These are phyloP conservation scores for Pasiphila rectangulata DNA, from an alignment of 2,888 invertebrate species.

Conservation along the genomic window DNA sequence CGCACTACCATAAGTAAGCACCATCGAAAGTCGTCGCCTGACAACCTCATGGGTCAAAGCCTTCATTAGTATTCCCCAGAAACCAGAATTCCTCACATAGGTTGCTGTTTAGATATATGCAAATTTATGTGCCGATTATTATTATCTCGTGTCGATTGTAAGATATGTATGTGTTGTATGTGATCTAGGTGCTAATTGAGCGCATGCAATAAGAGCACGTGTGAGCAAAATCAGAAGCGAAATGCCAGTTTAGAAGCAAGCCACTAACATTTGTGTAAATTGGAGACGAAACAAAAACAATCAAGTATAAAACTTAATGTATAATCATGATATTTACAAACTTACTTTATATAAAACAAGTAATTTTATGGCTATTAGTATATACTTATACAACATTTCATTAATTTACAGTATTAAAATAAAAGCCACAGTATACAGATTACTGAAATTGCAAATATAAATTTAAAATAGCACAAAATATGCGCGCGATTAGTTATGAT, in stretches of 20 bases:
- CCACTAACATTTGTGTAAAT: constrained; percentile 10
- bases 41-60: constrained; percentile 68
- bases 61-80: constrained; percentile 55
- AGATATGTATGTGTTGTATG: not conserved
- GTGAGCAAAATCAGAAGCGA: constrained; percentile 3
- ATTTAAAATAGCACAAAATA: constrained; percentile 68
- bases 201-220: constrained; percentile 15
- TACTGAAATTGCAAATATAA: constrained; percentile 68
- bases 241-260: not conserved
- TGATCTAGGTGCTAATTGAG: constrained; percentile 5
- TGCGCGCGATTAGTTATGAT: constrained; percentile 54
- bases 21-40: constrained; percentile 71
- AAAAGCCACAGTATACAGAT: constrained; percentile 76
- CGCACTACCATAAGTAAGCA: constrained; percentile 63
- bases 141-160: not conserved
- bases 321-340: constrained; percentile 80
- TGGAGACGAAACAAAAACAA: constrained; percentile 69
- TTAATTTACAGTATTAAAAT: constrained; percentile 76
- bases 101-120: not conserved
- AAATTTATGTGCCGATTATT: not conserved
- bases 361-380: constrained; percentile 79
- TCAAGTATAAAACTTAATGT: constrained; percentile 80
- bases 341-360: constrained; percentile 80
- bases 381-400: constrained; percentile 79
- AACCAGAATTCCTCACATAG: constrained; percentile 23